Conservation (phyloP, 2,113 vertebrate genomes). For the Aptenodytes forsteri region DNA sequence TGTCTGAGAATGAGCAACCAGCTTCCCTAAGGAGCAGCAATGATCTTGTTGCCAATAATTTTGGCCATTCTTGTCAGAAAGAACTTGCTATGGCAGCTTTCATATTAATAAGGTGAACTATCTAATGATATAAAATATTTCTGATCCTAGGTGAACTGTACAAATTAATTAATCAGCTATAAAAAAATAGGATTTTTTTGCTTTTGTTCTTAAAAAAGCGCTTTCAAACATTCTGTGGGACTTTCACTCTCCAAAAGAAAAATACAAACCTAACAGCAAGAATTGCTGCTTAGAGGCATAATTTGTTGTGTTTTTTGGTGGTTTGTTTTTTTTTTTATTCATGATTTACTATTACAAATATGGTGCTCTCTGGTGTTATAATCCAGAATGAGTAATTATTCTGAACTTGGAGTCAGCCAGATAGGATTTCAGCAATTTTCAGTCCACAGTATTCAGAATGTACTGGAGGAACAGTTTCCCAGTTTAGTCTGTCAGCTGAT, state of each 20-base stretch:
- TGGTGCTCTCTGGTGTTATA: not conserved
- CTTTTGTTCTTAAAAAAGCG: accelerated
- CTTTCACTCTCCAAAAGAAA: not conserved
- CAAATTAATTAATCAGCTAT: not conserved
- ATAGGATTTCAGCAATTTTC: not conserved
- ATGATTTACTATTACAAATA: not conserved
- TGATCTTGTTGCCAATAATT: not conserved
- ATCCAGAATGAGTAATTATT: not conserved
- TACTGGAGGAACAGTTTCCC: not conserved
- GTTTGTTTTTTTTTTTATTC: not conserved
- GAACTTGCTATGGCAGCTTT: not conserved
- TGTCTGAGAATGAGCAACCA: not conserved
- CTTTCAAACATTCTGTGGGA: not conserved
- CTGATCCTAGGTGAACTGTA: not conserved
- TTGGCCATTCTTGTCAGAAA: not conserved
- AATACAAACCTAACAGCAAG: not conserved
- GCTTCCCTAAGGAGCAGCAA: not conserved
- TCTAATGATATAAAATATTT: not conserved
- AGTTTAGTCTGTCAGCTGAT: not conserved
- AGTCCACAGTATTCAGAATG: not conserved
- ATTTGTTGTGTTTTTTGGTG: not conserved
- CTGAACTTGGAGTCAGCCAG: not conserved
- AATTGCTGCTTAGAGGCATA: not conserved
- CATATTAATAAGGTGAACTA: not conserved
- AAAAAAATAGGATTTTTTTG: not conserved